These are phyloP conservation scores for Drosophila setosimentum DNA, from an alignment of 2,888 invertebrate species.

Conservation along the genomic window DNA sequence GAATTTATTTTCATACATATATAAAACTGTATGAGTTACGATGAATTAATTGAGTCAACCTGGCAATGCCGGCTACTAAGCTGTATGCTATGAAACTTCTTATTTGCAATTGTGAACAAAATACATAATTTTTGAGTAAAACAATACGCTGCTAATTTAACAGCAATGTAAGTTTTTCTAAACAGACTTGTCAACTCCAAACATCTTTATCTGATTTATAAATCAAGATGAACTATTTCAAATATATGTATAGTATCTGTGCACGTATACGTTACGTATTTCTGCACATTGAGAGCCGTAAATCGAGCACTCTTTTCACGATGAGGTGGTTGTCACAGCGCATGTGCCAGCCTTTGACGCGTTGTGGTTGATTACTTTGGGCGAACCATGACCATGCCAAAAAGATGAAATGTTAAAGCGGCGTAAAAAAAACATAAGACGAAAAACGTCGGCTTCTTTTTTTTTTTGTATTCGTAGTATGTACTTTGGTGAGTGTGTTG, in stretches of 20 bases:
- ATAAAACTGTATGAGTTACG: neutral
- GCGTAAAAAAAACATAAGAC: constrained; percentile 26
- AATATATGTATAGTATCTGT: constrained; percentile 2
- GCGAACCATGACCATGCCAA: constrained; percentile 84
- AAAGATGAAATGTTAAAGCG: constrained; percentile 72
- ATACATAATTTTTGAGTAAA: neutral
- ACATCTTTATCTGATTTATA: neutral
- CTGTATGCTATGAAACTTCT: neutral
- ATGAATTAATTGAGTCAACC: neutral
- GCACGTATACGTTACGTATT: constrained; percentile 2
- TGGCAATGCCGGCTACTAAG: neutral
- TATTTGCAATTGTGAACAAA: neutral
- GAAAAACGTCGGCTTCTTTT: constrained; percentile 16
- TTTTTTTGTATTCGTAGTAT: neutral
- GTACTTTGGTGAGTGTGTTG: constrained; percentile 16
- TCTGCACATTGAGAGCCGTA: constrained; percentile 20
- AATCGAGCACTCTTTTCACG: constrained; percentile 15
- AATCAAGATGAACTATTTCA: neutral
- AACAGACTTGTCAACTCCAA: neutral
- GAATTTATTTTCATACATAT: neutral
- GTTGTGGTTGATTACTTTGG: constrained; percentile 36
- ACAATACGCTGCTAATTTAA: neutral
- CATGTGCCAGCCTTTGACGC: constrained; percentile 36
- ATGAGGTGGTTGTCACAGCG: constrained; percentile 23
- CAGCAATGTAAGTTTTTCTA: neutral